phyloP scores from a whole-genome alignment of 2,113 vertebrate species.

The Vimba vimba region DNA sequence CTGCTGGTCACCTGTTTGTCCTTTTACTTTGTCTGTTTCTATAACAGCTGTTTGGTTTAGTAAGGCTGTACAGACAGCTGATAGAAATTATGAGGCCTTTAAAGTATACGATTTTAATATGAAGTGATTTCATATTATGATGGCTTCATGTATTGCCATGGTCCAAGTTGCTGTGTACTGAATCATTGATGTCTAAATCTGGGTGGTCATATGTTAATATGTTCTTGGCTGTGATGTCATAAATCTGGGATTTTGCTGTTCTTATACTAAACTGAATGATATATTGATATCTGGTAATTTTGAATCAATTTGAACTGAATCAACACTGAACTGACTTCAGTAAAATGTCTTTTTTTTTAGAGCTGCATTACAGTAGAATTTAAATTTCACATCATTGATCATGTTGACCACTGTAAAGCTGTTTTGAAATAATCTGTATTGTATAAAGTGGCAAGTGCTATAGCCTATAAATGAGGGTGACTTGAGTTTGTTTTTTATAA shows the following conservation, averaged over 20 bases:
- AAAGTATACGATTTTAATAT: not conserved
- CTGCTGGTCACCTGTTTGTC: constrained; percentile 4
- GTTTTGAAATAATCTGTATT: too few relatives aligned
- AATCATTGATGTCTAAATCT: not conserved
- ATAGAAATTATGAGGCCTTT: not conserved
- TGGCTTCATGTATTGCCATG: not conserved
- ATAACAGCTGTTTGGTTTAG: not conserved
- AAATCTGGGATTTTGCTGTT: not conserved
- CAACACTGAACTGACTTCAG: too few relatives aligned
- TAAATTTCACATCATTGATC: too few relatives aligned
- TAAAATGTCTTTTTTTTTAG: too few relatives aligned
- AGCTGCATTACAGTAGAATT: too few relatives aligned
- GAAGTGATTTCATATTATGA: not conserved
- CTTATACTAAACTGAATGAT: not conserved
- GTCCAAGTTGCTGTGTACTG: not conserved
- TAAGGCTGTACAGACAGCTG: not conserved
- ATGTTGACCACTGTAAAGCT: too few relatives aligned
- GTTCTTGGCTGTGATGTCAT: not conserved
- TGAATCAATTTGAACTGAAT: too few relatives aligned
- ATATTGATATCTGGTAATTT: not conserved
- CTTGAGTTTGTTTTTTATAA: too few relatives aligned
- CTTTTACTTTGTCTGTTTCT: constrained; percentile 7
- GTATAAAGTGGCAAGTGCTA: too few relatives aligned
- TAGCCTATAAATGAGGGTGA: too few relatives aligned
- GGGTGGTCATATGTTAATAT: not conserved